Evolutionary conservation across 1,140 invertebrate genomes (phyloP).

Genomic region (Coenobita brevimanus): DNA sequence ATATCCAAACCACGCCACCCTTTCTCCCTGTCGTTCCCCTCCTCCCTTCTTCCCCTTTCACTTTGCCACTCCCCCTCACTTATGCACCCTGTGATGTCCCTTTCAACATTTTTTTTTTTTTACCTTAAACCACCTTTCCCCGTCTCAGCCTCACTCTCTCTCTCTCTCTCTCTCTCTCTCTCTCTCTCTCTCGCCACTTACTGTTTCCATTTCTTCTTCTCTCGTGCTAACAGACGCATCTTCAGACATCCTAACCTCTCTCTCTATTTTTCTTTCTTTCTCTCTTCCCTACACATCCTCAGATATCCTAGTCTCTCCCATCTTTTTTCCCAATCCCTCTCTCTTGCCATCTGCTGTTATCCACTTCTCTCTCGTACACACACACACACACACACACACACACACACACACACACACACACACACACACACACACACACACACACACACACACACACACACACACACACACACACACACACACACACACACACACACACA

Average conservation of each 20-base stretch:
- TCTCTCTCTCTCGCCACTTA: neutral
- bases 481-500: too few species aligned
- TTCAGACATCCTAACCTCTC: neutral
- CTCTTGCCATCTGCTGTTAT: neutral
- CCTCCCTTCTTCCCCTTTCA: too few species aligned
- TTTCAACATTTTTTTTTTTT: neutral
- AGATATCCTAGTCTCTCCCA: neutral
- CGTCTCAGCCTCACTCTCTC: neutral
- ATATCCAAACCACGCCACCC: too few species aligned
- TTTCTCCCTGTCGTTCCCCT: too few species aligned
- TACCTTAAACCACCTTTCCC: neutral
- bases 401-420: too few species aligned
- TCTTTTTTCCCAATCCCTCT: neutral
- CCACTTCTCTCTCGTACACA: too few species aligned
- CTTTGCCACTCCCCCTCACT: neutral
- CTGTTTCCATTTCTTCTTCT: neutral
- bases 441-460: too few species aligned
- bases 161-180: neutral
- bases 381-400: too few species aligned
- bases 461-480: too few species aligned
- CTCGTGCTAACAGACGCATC: neutral
- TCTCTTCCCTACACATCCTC: neutral
- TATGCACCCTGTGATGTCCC: neutral
- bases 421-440: too few species aligned
- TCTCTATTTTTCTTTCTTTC: neutral